These are phyloP conservation scores for Catharus bicknelli DNA, from an alignment of 2,113 vertebrate species.

Conservation along the genomic window DNA sequence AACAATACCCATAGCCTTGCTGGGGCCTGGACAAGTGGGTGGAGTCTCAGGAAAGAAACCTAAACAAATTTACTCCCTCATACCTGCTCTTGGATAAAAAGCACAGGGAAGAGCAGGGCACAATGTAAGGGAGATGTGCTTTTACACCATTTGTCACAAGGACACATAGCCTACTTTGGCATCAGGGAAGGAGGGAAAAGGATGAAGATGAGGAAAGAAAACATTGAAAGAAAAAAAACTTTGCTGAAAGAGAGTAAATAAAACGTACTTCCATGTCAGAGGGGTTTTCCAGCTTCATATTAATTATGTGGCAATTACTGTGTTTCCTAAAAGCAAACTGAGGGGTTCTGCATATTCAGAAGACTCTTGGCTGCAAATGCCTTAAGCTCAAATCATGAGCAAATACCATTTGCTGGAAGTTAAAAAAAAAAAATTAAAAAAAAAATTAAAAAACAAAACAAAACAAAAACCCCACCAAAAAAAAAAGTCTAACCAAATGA, in stretches of 20 bases:
- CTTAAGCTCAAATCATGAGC: not conserved
- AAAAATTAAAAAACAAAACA: not conserved
- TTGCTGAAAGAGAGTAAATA: not conserved
- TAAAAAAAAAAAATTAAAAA: not conserved
- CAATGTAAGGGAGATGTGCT: not conserved
- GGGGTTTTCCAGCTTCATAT: not conserved
- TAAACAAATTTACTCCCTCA: not conserved
- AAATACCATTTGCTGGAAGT: not conserved
- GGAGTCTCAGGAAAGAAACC: not conserved
- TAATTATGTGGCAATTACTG: not conserved
- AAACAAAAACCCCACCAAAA: not conserved
- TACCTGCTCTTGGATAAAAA: not conserved
- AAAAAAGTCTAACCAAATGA: not conserved
- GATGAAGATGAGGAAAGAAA: not conserved
- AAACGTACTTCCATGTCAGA: not conserved
- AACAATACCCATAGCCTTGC: not conserved
- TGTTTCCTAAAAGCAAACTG: not conserved
- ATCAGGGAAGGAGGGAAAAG: not conserved
- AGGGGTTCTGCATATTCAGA: not conserved
- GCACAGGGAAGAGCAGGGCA: accelerated
- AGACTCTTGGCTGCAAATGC: not conserved
- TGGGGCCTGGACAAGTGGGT: not conserved
- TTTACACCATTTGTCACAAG: not conserved
- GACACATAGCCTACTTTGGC: not conserved
- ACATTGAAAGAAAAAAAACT: not conserved